Base-by-base conservation (phyloP, 30 jellyfish, hydroid and myxozoan species). In the Haliclystus octoradiatus region DNA sequence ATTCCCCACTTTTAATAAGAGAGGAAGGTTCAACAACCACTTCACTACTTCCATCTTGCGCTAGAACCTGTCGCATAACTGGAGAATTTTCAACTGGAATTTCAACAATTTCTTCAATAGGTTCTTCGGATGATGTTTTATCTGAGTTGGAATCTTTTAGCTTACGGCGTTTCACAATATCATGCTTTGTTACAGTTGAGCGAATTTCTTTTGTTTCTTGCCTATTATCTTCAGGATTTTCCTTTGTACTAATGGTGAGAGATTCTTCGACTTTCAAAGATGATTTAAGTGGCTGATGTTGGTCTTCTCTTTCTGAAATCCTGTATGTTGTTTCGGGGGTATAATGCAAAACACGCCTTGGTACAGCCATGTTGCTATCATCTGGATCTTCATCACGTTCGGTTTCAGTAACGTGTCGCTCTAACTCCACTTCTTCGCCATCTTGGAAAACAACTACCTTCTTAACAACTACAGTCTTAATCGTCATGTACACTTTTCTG, bases 51-150 rank as follows among this genome's bases (percentile, higher is more conserved):
- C 83, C 83, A 46, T 40, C 90, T 19, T 74, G 71, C 34, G 63
- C 81, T 29, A 40, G 50, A 5, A 50, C 60, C 33, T 47, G 33
- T 3, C 50, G 28, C 4, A 77, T 79, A 1, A 79, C 83, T 62
- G 46, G 47, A 3, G 68, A 52, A 51, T 74, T 63, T 87, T 87
- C 97, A 24, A 67, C 82, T 12, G 97, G 97, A 51, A 72, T 78
- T 25, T 81, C 81, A 63, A 46, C 51, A 26, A 66, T n/a, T 26
- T 85, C 93, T 34, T 68, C 92, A 49, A 68, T 92, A 3, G 82
- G 87, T 19, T 76, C 95, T 12, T 57, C 69, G 13, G 60, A 47
- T 47, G 60, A n/a, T n/a, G 13, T 47, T 47, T 47, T 13, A 9
- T 13, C n/a, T 47, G 15, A 13, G n/a, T 47, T n/a, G 15, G 60